Evolutionary conservation across 2,888 invertebrate genomes (phyloP).

Genomic region (Teinopalpus imperialis): DNA sequence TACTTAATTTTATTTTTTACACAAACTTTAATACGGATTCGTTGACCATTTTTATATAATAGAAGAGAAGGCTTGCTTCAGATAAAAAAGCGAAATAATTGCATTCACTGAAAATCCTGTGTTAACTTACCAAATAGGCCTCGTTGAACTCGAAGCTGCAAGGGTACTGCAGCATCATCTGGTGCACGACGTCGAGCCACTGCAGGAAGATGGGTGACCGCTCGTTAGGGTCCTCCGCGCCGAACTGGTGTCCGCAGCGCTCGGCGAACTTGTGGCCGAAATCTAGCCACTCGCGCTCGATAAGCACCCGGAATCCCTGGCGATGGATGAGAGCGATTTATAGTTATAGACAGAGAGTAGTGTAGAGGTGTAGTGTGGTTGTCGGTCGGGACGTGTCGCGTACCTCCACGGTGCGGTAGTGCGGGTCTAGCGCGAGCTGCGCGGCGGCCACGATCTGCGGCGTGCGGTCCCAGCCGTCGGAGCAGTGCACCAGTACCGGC

Average conservation of each 20-base stretch:
- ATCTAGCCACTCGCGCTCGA: constrained; percentile 98
- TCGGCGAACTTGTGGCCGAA: constrained; percentile 99
- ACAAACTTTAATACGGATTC: too few species aligned
- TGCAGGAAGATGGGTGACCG: constrained; percentile 98
- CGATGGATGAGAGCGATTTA: too few species aligned
- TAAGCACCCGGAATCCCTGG: constrained; percentile 95
- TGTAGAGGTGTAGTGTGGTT: too few species aligned
- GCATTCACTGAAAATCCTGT: too few species aligned
- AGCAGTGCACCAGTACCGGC: constrained; percentile 98
- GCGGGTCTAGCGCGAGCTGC: constrained; percentile 95
- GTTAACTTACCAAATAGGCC: constrained; percentile 91
- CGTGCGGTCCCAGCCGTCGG: constrained; percentile 99
- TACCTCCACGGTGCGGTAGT: constrained; percentile 95
- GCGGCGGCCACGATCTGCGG: constrained; percentile 97
- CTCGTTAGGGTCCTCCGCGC: constrained; percentile 95
- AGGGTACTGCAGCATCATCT: constrained; percentile 93
- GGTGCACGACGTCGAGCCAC: constrained; percentile 98
- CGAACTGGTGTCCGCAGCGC: constrained; percentile 92
- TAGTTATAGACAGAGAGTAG: too few species aligned
- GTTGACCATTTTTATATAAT: too few species aligned
- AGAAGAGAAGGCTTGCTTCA: too few species aligned
- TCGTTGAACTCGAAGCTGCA: constrained; percentile 98
- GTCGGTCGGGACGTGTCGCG: too few species aligned
- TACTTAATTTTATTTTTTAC: too few species aligned
- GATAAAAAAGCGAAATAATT: too few species aligned